Base-by-base conservation (phyloP, 2,113 vertebrate genomes). In the Patagioenas fasciata region DNA sequence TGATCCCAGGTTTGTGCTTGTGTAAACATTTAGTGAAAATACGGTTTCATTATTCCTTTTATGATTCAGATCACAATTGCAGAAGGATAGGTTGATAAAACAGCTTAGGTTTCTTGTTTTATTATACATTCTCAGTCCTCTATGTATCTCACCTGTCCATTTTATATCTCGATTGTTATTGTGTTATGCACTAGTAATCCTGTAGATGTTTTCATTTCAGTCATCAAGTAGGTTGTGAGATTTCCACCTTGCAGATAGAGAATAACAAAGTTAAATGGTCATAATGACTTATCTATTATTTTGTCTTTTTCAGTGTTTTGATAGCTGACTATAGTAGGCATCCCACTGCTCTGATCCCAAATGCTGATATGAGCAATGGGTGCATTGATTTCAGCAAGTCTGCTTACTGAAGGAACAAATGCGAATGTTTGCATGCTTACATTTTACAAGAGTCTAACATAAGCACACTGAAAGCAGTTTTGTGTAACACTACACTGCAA, bases 21-120 rank as follows among this genome's bases (percentile, higher is more conserved):
- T 65, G 26, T 81, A 16, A 91, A 29, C 85, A 64, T 73, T 88
- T 90, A 54, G 50, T 80, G 42, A 94, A 91, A 93, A 78, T 80
- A 32, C 2, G 5, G 11, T 83, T 95, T 87, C 31, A 19, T 80
- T 91, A 88, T 89, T 89, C 51, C 60, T 90, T 91, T 93, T 88
- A 24, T 93, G 79, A 73, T 90, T 93, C 79, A 70, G 50, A 70
- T 93, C 71, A 62, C 2, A 4, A 13, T 51, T 69, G 38, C 51
- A 90, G 64, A 84, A 91, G 28, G n/a, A 40, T 47, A 79, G 28
- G 44, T 73, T 88, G 26, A 60, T 89, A 54, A 57, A 89, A n/a
- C 42, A 83, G 10, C 29, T 78, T 67, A 69, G 4, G 5, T 80
- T 93, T 85, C 75, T 85, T 88, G 14, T 58, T 94, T 88, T 70